phyloP scores from a whole-genome alignment of 1,140 invertebrate genomes.

The Drosophila repleta region DNA sequence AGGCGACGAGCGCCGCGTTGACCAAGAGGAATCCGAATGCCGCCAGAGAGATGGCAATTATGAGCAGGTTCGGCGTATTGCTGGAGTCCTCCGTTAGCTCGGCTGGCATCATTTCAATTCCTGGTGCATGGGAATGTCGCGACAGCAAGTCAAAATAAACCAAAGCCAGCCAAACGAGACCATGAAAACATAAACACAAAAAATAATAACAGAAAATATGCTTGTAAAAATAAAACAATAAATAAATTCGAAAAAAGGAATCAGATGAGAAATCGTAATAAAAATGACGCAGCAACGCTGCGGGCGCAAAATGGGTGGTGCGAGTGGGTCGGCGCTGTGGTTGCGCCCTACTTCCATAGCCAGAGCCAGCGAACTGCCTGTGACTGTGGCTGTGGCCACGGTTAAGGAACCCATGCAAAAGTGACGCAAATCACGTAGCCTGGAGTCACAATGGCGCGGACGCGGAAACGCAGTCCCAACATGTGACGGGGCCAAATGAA shows the following conservation, averaged over 20 bases:
- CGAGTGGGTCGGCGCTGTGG: neutral
- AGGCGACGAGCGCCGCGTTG: slow-evolving; percentile 92
- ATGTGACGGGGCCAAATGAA: slow-evolving; percentile 69
- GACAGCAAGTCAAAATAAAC: slow-evolving; percentile 20
- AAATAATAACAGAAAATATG: slow-evolving; percentile 50
- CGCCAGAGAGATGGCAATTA: slow-evolving; percentile 92
- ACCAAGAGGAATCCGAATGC: slow-evolving; percentile 91
- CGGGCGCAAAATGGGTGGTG: slow-evolving; percentile 17
- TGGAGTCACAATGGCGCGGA: slow-evolving; percentile 35
- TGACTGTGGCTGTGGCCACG: neutral
- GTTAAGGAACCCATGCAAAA: slow-evolving; percentile 33
- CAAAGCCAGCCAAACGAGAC: slow-evolving; percentile 33
- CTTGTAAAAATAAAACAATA: slow-evolving; percentile 74
- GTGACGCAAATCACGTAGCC: slow-evolving; percentile 77
- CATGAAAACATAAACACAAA: slow-evolving; percentile 20
- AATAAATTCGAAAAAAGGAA: slow-evolving; percentile 65
- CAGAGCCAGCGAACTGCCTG: neutral
- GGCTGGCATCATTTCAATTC: slow-evolving; percentile 87
- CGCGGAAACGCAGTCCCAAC: slow-evolving; percentile 40
- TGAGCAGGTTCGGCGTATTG: slow-evolving; percentile 90
- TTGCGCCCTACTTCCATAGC: slow-evolving; percentile 41
- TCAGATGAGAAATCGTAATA: slow-evolving; percentile 84
- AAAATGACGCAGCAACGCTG: slow-evolving; percentile 70
- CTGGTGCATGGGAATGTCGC: slow-evolving; percentile 69
- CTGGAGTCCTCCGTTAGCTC: slow-evolving; percentile 87